Conservation (phyloP, 2,888 invertebrate genomes). For the Yponomeuta cagnagella region DNA sequence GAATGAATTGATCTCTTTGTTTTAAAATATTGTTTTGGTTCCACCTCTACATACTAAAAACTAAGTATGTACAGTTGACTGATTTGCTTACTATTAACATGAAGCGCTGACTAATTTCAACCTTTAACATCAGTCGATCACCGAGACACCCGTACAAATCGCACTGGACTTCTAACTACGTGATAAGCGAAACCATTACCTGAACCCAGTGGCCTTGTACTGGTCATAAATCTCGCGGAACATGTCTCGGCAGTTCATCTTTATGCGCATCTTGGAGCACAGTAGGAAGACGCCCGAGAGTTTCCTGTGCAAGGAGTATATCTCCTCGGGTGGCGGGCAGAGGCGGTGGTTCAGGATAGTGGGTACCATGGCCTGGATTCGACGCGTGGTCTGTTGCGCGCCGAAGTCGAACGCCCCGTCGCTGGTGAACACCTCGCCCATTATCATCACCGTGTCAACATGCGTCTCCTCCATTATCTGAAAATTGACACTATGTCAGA, state of each 20-base stretch:
- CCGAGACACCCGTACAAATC: no score
- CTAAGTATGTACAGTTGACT: no score
- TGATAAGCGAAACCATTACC: constrained; percentile 21
- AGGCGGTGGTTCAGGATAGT: constrained; percentile 95
- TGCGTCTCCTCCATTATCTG: constrained; percentile 95
- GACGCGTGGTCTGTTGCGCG: constrained; percentile 84
- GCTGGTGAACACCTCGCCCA: constrained; percentile 94
- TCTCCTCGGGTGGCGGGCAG: constrained; percentile 98
- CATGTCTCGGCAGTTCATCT: constrained; percentile 87
- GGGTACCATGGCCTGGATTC: constrained; percentile 90
- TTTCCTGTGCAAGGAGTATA: constrained; percentile 98
- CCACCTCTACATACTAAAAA: no score
- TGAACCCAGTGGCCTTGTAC: constrained; percentile 62
- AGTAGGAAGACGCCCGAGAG: constrained; percentile 95
- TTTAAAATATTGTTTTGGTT: no score
- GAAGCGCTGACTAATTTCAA: no score
- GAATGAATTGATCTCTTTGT: no score
- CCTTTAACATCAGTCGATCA: no score
- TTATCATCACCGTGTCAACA: constrained; percentile 96
- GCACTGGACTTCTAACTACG: neutral
- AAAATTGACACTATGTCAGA: neutral
- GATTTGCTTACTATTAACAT: no score
- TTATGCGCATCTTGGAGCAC: constrained; percentile 89
- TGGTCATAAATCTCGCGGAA: constrained; percentile 86
- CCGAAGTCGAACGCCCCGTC: constrained; percentile 92